These are phyloP conservation scores for Aphis gossypii DNA, from an alignment of 1,140 invertebrate species.

Conservation along the genomic window DNA sequence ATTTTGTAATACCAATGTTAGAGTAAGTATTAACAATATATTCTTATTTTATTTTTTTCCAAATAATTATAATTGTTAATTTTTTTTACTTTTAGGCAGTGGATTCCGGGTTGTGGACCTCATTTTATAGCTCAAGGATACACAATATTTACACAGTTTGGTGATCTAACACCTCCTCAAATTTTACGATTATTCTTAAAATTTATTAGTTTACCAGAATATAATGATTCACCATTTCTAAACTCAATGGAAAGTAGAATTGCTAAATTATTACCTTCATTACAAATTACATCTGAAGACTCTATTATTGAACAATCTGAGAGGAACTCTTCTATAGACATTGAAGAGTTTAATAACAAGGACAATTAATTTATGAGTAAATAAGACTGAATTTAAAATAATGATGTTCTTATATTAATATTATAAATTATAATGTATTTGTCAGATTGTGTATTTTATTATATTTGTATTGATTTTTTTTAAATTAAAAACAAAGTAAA, in stretches of 20 bases:
- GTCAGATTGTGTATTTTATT: not conserved
- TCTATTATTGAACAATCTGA: not conserved
- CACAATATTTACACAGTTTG: slow-evolving; percentile 66
- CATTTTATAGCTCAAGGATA: slow-evolving; percentile 64
- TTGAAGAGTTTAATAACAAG: not conserved
- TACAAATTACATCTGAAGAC: not conserved
- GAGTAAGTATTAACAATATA: slow-evolving; percentile 8
- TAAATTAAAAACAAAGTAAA: not conserved
- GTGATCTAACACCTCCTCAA: slow-evolving; percentile 63
- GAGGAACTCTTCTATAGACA: not conserved
- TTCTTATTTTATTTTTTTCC: not conserved
- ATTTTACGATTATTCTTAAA: slow-evolving; percentile 64
- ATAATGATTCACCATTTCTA: slow-evolving; percentile 61
- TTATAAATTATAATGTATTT: not conserved
- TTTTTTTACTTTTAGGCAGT: slow-evolving; percentile 62
- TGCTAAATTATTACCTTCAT: slow-evolving; percentile 13
- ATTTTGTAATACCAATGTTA: slow-evolving; percentile 52
- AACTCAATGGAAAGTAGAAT: slow-evolving; percentile 61
- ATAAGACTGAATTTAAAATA: slow-evolving; percentile 39
- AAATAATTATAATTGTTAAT: not conserved
- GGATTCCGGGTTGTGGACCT: slow-evolving; percentile 66
- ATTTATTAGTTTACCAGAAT: slow-evolving; percentile 66
- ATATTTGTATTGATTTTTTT: not conserved
- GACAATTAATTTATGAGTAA: not conserved
- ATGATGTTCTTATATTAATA: not conserved